These are phyloP conservation scores for Epinotia bilunana DNA, from an alignment of 2,888 invertebrate species.

Conservation along the genomic window DNA sequence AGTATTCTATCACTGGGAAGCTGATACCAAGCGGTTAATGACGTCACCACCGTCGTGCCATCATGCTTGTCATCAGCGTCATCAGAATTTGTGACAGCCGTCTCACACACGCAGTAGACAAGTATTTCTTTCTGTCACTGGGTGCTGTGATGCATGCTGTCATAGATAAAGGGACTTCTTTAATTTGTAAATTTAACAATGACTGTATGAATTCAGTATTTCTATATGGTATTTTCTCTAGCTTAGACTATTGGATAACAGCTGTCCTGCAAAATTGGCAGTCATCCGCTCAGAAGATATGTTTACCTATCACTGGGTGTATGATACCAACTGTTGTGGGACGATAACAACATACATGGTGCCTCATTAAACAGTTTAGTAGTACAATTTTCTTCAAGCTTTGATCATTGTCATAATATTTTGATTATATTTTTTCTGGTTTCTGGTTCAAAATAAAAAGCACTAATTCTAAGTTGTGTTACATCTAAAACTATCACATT, in stretches of 20 bases:
- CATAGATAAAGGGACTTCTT: slow-evolving; percentile 8
- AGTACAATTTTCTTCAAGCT: neutral
- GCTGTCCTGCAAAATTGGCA: slow-evolving; percentile 34
- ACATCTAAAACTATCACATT: no score
- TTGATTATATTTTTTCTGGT: no score
- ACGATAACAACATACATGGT: slow-evolving; percentile 2
- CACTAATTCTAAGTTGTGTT: no score
- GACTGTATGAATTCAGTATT: neutral
- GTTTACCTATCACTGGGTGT: slow-evolving; percentile 49
- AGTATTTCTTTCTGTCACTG: slow-evolving; percentile 36
- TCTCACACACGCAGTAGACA: slow-evolving; percentile 37
- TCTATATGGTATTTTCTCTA: neutral
- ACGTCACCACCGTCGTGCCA: neutral
- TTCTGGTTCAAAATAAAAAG: no score
- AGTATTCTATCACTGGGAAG: slow-evolving; percentile 61
- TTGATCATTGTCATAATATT: no score
- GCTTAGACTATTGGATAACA: neutral
- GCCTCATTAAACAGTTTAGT: neutral
- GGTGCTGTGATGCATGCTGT: slow-evolving; percentile 33
- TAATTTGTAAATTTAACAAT: neutral
- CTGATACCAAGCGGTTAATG: slow-evolving; percentile 30
- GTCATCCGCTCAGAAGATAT: slow-evolving; percentile 47
- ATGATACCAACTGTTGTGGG: slow-evolving; percentile 46
- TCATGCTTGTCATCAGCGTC: neutral
- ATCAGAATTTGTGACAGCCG: slow-evolving; percentile 23